Evolutionary conservation across 2,888 invertebrate species (phyloP).

Genomic region (Magallana nippona): DNA sequence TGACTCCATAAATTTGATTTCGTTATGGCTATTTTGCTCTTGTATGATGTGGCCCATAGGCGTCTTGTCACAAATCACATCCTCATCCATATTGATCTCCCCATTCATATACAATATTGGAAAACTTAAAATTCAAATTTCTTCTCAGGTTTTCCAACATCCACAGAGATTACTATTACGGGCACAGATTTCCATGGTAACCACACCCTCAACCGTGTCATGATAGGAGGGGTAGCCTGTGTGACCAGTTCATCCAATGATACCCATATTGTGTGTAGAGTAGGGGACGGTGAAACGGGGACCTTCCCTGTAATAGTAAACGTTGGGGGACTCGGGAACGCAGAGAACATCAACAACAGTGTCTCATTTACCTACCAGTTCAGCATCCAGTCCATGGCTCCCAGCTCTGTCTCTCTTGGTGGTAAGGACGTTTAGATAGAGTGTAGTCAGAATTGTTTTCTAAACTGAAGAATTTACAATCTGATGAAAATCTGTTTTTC

Average conservation of each 20-base stretch:
- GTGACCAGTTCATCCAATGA: slow-evolving; percentile 54
- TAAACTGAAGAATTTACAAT: too few relatives aligned
- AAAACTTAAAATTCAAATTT: background rate
- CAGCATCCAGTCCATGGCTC: slow-evolving; percentile 53
- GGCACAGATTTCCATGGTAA: slow-evolving; percentile 68
- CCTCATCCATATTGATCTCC: too few relatives aligned
- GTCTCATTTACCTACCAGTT: slow-evolving; percentile 56
- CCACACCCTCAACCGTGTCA: slow-evolving; percentile 58
- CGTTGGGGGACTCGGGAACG: slow-evolving; percentile 57
- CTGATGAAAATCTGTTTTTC: too few relatives aligned
- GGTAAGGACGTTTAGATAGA: slow-evolving; percentile 46
- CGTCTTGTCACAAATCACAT: too few relatives aligned
- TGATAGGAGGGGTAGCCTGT: slow-evolving; percentile 67
- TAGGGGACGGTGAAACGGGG: slow-evolving; percentile 64
- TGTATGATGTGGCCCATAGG: too few relatives aligned
- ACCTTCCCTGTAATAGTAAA: slow-evolving; percentile 56
- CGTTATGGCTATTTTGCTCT: too few relatives aligned
- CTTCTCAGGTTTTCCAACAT: slow-evolving; percentile 15
- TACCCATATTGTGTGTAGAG: slow-evolving; percentile 63
- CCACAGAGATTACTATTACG: slow-evolving; percentile 61
- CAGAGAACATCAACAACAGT: slow-evolving; percentile 48
- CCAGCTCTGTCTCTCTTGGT: slow-evolving; percentile 59
- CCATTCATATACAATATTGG: too few relatives aligned
- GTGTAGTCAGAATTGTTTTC: too few relatives aligned
- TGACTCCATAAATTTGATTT: too few relatives aligned